phyloP scores from a whole-genome alignment of 2,888 invertebrate species.

The Caradrina kadenii region DNA sequence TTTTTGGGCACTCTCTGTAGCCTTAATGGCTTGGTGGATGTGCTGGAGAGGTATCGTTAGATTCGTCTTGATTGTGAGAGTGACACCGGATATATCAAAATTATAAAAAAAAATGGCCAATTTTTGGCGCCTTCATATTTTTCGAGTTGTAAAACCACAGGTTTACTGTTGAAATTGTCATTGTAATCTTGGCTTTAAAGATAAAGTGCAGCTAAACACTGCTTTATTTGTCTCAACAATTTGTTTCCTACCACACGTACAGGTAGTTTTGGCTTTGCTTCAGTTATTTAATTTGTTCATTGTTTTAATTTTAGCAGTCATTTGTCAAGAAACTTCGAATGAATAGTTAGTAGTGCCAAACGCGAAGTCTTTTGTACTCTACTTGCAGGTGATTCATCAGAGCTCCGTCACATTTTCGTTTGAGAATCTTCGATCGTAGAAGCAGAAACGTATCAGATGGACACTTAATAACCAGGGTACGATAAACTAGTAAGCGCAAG shows the following conservation, averaged over 20 bases:
- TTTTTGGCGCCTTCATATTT: too few species aligned
- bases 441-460: constrained; percentile 48
- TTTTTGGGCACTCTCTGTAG: too few species aligned
- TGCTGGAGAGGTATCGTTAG: too few species aligned
- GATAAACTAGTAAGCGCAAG: constrained; percentile 39
- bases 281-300: constrained; percentile 69
- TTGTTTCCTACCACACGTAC: constrained; percentile 8
- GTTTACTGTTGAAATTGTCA: not conserved
- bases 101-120: too few species aligned
- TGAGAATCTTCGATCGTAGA: constrained; percentile 63
- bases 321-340: constrained; percentile 79
- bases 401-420: constrained; percentile 67
- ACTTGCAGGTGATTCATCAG: constrained; percentile 74
- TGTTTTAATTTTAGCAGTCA: constrained; percentile 85
- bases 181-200: not conserved
- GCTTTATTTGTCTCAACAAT: constrained; percentile 5
- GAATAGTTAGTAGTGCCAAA: constrained; percentile 81
- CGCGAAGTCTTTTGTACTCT: constrained; percentile 80
- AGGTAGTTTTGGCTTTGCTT: constrained; percentile 57
- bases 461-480: constrained; percentile 31
- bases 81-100: too few species aligned
- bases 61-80: too few species aligned
- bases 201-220: not conserved
- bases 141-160: not conserved
- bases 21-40: too few species aligned